Conservation (phyloP, 1,140 invertebrate species). For the Drosophila sp. region DNA sequence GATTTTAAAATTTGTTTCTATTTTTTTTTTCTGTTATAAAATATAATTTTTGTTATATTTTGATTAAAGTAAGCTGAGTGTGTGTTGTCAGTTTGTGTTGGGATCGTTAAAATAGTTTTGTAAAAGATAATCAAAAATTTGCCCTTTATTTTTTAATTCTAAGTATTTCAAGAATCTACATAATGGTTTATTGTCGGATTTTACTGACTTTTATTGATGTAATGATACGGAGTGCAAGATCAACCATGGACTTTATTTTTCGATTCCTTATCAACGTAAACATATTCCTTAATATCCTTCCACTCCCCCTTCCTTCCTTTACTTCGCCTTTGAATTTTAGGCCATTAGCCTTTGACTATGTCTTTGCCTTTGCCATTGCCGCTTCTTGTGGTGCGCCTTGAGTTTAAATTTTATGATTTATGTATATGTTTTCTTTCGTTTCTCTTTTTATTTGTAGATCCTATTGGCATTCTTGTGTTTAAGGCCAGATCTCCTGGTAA, state of each 20-base stretch:
- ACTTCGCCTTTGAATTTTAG: background rate
- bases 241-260: constrained; percentile 49
- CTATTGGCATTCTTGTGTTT: constrained; percentile 89
- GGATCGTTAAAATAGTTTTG: constrained; percentile 42
- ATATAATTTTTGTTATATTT: background rate
- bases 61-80: constrained; percentile 16
- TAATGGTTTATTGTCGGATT: constrained; percentile 34
- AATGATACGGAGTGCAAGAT: constrained; percentile 43
- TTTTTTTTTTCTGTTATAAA: constrained; percentile 4
- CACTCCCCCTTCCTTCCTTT: background rate
- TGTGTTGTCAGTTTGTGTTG: constrained; percentile 49
- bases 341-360: background rate
- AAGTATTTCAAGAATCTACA: background rate
- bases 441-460: constrained; percentile 85
- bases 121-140: constrained; percentile 30
- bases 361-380: background rate
- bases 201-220: constrained; percentile 35
- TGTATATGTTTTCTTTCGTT: constrained; percentile 78
- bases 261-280: constrained; percentile 58
- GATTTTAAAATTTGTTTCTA: constrained; percentile 1
- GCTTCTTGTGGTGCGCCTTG: constrained; percentile 28
- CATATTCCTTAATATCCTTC: background rate
- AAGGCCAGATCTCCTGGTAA: constrained; percentile 88
- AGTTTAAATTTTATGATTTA: constrained; percentile 78
- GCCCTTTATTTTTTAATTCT: background rate